Evolutionary conservation across 2,113 vertebrate species (phyloP).

Genomic region (Oreochromis niloticus): DNA sequence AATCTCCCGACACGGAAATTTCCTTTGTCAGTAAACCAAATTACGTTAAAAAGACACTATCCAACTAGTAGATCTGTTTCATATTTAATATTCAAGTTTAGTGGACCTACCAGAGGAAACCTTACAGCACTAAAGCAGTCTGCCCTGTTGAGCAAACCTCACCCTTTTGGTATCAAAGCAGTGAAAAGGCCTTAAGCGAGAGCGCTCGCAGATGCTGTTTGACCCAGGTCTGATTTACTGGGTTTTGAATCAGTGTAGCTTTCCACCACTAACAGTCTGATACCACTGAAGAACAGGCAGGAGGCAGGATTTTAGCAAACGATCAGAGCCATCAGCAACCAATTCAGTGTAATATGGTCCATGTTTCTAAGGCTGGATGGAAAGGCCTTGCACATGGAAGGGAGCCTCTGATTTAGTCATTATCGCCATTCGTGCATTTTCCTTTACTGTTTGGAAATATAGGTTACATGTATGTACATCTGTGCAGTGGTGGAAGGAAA

Average conservation of each 20-base stretch:
- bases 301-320: background rate
- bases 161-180: background rate
- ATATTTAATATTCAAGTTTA: background rate
- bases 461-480: background rate
- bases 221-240: background rate
- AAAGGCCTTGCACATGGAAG: background rate
- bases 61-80: background rate
- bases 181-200: background rate
- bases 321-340: background rate
- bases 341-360: background rate
- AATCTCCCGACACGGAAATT: background rate
- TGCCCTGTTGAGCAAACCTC: background rate
- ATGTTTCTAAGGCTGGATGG: conserved; percentile 6
- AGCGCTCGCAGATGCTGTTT: background rate
- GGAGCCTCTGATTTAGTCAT: conserved; percentile 22
- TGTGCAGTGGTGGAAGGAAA: conserved; percentile 5
- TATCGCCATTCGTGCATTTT: conserved; percentile 3
- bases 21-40: background rate
- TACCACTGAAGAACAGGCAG: background rate
- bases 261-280: background rate
- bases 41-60: background rate
- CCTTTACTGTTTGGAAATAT: background rate
- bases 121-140: background rate
- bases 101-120: too few species aligned
- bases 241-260: background rate